These are phyloP conservation scores for Piprites chloris DNA, from an alignment of 2,113 vertebrate species.

Conservation along the genomic window DNA sequence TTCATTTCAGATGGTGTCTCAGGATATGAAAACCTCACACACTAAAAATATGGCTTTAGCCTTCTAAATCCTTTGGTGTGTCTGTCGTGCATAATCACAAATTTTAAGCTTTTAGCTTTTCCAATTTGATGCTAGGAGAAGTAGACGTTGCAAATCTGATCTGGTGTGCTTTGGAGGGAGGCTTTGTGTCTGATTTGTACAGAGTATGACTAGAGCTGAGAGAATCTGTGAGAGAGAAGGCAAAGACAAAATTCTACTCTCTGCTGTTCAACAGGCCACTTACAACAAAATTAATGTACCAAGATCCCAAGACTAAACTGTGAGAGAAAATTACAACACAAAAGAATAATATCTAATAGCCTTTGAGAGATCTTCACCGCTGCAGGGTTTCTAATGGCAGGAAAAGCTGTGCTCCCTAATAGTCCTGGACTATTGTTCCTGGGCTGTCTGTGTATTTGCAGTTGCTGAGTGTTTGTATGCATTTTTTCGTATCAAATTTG, in stretches of 20 bases:
- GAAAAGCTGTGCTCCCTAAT: neutral
- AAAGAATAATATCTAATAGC: neutral
- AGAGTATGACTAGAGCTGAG: neutral
- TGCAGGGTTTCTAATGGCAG: neutral
- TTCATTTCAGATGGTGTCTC: neutral
- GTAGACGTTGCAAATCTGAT: neutral
- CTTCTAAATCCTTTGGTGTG: neutral
- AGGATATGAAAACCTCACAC: neutral
- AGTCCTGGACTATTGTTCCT: neutral
- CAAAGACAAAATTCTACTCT: neutral
- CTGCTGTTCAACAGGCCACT: neutral
- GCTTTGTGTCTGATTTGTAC: neutral
- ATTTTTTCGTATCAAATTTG: neutral
- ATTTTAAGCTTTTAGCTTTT: constrained; percentile 3
- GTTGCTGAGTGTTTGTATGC: neutral
- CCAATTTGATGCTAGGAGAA: neutral
- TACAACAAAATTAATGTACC: neutral
- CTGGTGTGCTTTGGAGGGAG: neutral
- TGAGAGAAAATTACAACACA: neutral
- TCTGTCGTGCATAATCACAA: neutral
- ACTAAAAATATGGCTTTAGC: neutral
- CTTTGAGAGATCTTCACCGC: neutral
- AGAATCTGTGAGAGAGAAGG: neutral
- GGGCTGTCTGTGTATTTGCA: neutral
- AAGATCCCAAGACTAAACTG: neutral